Evolutionary conservation across 2,797 vertebrate genomes (phyloP), one percentile per base, ranked within the genome.

Genomic region (Pangasius macronema): DNA sequence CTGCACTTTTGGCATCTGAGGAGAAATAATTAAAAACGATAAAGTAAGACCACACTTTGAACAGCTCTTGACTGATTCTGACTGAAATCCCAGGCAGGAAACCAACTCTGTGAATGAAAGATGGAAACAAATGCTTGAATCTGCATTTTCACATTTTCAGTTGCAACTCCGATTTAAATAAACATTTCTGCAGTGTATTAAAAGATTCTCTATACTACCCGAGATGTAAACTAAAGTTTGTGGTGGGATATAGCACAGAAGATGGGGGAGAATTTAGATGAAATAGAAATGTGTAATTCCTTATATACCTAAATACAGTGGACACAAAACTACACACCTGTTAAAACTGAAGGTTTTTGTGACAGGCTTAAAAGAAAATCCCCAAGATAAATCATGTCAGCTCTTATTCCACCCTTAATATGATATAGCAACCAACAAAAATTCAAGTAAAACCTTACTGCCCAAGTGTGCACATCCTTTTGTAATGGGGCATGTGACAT

Each of bases 1-100:
- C 93, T 99, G 99, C 92, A 99, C 98, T 95, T 99, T 99, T 9
- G 98, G 99, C 99, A 99, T 99, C 99, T 99, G 18, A 68, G 13
- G 0, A 82, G 30, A 42, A 86, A 18, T 80, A n/a, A 82, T 33
- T 61, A n/a, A 30, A 39, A 59, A 75, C 0, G 27, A 59, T 55
- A 30, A 5, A 53, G 7, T 20, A 57, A 3, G 13, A 42, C 8
- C 13, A 33, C 81, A 82, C 22, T 63, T 61, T 1, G 1, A 81
- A 7, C 11, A 7, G 59, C 16, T 65, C 39, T 63, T 46, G 24
- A 63, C 18, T 4, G 2, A 42, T 30, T 51, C 30, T 36, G 53
- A 42, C 55, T 13, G 27, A 59, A 55, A 55, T 30, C 55, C 51
- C 49, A 30, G 3, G 51, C 18, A 79, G 49, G 49, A 76, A 76